Base-by-base conservation (phyloP, 2,113 vertebrate species). In the Tachysurus vachellii region DNA sequence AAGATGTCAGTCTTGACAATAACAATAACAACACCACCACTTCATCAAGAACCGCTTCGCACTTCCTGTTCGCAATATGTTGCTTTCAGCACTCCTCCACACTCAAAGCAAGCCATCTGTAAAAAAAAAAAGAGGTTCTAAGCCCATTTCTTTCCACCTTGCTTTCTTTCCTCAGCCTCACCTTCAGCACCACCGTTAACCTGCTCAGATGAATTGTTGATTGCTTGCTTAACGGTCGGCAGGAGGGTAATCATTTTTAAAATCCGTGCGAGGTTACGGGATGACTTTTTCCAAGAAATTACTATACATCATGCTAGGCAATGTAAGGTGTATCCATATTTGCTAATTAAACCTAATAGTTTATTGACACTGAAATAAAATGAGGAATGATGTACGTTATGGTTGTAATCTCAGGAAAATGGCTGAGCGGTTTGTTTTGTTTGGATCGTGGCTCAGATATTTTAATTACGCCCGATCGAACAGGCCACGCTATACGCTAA, bases 301-400 rank as follows among this genome's bases (percentile, higher is more conserved):
- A 64, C 23, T 76, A 16, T 88, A 88, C 50, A 83, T 86, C 84
- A 88, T 28, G 0, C 54, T 73, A 75, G 26, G 26, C 84, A 14
- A 17, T 76, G 82, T 28, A 86, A 81, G 87, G 77, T 61, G 23
- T 68, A 87, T 76, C 31, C 47, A 76, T n/a, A 10, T 83, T 86
- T 57, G 47, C 73, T 90, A 86, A 90, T 88, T 86, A 90, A 90
- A 80, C 73, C 28, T 86, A 86, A 88, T 86, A 86, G 87, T 75
- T 86, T 90, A 88, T 90, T 77, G 89, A 90, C 36, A 42, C 1
- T 68, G 81, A 75, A 61, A 84, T 84, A 61, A 83, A 86, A 68
- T 28, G 47, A 77, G 47, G 80, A 36, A 53, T 56, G 54, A 82
- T 56, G 73, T 88, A 84, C 85, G 64, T 84, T 70, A 62, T 57